Conservation (phyloP, 2,113 vertebrate species). For the Arvicanthis niloticus region DNA sequence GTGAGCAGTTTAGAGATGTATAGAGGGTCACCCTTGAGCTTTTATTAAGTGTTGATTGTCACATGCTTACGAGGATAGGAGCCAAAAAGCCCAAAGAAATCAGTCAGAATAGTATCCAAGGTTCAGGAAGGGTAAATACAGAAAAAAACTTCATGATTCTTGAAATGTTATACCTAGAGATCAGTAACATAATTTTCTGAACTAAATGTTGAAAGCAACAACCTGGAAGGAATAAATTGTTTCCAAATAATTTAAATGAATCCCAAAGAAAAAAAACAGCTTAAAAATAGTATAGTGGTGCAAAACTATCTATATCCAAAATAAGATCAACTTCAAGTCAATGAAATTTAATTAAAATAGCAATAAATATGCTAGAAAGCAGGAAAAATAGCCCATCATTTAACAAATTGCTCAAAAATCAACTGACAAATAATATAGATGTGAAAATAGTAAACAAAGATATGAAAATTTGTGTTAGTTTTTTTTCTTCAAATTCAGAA, state of each 20-base stretch:
- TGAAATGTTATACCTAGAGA: neutral
- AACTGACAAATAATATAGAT: neutral
- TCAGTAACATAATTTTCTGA: neutral
- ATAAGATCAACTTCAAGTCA: neutral
- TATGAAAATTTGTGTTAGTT: neutral
- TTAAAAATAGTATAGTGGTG: neutral
- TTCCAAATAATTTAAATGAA: neutral
- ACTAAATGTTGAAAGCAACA: neutral
- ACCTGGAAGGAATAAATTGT: neutral
- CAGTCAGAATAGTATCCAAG: neutral
- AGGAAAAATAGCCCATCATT: neutral
- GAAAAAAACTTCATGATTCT: neutral
- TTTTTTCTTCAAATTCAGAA: neutral
- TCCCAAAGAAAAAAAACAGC: neutral
- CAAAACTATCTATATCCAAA: neutral
- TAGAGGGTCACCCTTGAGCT: neutral
- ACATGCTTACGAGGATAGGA: neutral
- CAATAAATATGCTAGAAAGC: neutral
- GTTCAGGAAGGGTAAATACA: neutral
- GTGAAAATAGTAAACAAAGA: neutral
- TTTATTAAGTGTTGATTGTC: neutral
- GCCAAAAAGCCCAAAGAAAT: neutral
- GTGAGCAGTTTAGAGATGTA: neutral
- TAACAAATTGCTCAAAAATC: neutral
- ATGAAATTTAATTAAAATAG: neutral